Conservation (phyloP, 2,113 vertebrate species). For the Clarias batrachus region DNA sequence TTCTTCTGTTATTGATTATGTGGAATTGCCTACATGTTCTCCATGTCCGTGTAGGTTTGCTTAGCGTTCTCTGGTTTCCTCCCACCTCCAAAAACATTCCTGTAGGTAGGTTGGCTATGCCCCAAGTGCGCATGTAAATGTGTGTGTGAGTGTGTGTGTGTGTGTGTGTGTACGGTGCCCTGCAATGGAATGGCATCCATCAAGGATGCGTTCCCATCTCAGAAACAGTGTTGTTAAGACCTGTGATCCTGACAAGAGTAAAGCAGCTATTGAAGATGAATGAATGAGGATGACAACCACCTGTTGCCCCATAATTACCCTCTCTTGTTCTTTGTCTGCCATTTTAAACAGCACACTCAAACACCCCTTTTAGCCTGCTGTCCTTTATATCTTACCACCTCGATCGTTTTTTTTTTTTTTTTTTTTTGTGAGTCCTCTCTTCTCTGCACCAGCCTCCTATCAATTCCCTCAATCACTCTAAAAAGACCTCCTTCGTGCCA, state of each 20-base stretch:
- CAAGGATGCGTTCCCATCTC: not conserved
- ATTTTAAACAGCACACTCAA: constrained; percentile 23
- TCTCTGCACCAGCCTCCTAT: not conserved
- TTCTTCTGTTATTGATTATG: not conserved
- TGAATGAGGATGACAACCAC: constrained; percentile 23
- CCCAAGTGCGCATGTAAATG: not conserved
- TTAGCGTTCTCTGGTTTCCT: not conserved
- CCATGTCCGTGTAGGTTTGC: not conserved
- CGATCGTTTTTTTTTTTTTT: constrained; percentile 1
- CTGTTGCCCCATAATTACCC: constrained; percentile 36
- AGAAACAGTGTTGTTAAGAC: not conserved
- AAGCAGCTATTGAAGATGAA: not conserved
- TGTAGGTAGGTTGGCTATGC: not conserved
- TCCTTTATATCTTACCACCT: constrained; percentile 16
- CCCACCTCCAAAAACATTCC: not conserved
- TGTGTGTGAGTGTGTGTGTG: not conserved
- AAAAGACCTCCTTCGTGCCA: constrained; percentile 11
- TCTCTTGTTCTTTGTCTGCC: not conserved
- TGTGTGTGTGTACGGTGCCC: not conserved
- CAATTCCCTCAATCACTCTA: not conserved
- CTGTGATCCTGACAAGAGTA: not conserved
- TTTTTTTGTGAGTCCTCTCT: not conserved
- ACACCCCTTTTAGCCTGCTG: constrained; percentile 26
- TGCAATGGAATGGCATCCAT: not conserved
- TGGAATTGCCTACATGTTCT: not conserved